Conservation (phyloP, 2,113 vertebrate species). For the Brachionichthys hirsutus region DNA sequence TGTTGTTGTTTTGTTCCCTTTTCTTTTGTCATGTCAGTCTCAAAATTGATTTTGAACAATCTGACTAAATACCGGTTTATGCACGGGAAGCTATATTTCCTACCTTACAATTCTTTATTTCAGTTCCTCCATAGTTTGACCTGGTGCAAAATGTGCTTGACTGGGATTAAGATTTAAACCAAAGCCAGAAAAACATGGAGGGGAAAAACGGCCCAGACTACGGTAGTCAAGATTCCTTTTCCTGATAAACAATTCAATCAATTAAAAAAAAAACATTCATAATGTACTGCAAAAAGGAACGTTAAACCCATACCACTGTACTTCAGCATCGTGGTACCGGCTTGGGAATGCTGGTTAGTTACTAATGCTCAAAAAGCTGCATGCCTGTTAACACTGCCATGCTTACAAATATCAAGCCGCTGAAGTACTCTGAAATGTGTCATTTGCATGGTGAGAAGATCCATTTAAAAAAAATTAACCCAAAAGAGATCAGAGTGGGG, state of each 20-base stretch:
- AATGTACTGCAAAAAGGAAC: not conserved
- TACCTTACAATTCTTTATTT: not conserved
- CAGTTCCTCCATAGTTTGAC: not conserved
- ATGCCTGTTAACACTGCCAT: constrained; percentile 4
- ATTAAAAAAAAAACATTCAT: too few species aligned
- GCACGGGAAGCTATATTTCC: too few species aligned
- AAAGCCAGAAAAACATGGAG: not conserved
- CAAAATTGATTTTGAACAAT: not conserved
- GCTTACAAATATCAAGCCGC: not conserved
- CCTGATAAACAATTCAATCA: too few species aligned
- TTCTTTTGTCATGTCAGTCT: too few species aligned
- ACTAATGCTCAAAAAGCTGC: not conserved
- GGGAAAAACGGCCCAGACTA: not conserved
- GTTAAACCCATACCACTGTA: not conserved
- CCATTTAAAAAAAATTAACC: too few species aligned
- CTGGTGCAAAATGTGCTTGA: not conserved
- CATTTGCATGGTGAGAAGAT: too few species aligned
- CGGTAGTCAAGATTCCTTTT: too few species aligned
- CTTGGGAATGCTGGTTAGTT: not conserved
- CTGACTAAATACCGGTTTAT: too few species aligned
- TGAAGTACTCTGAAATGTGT: too few species aligned
- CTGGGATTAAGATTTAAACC: too few species aligned
- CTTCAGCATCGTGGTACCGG: not conserved
- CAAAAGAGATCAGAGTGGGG: not conserved
- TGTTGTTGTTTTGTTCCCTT: not conserved